Base-by-base conservation (phyloP, 2,113 vertebrate species). In the Myxocyprinus asiaticus region DNA sequence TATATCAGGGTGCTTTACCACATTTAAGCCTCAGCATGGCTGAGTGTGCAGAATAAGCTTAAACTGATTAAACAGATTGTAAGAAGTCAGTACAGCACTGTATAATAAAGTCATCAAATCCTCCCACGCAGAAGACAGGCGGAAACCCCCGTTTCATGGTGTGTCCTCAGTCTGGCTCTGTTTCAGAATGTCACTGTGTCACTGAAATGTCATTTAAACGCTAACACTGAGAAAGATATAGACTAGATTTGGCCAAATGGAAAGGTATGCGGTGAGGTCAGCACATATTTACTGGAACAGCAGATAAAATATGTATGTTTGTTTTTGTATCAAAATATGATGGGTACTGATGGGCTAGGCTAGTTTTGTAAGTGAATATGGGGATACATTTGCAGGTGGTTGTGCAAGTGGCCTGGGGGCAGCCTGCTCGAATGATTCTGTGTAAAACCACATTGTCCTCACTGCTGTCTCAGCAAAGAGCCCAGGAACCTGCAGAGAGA, bases 391-490 rank as follows among this genome's bases (percentile, higher is more conserved):
- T 44, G 45, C 72, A 67, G 65, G 43, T 43, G 17, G 66, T 9
- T 64, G 62, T 64, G 47, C 33, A 47, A 72, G 61, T 67, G 53
- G 9, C 55, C 47, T 75, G 56, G 48, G 53, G 78, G 56, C 51
- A 44, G 10, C 22, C 17, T 42, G 61, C 17, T 55, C 47, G 53
- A 17, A 7, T 55, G 45, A 63, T 77, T 81, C 73, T 77, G 58
- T 58, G 58, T 56, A 81, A 81, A 81, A 76, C 73, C 73, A 70
- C 73, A 81, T 17, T 64, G 80, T 51, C 14, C 47, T 45, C 22
- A 4, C 22, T 62, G 11, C 65, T 68, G 66, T 55, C 55, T 72
- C n/a, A 47, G 70, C 55, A 66, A 43, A 76, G 22, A 33, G 22
- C 22, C 22, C 22, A 33, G 22, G 22, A 1, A 33, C 22, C 22